Percentiles rank a stretch among this genome's conserved stretches.
Evolutionary conservation across 2,888 invertebrate species (phyloP).

Genomic region (Orchesellides sinensis): DNA sequence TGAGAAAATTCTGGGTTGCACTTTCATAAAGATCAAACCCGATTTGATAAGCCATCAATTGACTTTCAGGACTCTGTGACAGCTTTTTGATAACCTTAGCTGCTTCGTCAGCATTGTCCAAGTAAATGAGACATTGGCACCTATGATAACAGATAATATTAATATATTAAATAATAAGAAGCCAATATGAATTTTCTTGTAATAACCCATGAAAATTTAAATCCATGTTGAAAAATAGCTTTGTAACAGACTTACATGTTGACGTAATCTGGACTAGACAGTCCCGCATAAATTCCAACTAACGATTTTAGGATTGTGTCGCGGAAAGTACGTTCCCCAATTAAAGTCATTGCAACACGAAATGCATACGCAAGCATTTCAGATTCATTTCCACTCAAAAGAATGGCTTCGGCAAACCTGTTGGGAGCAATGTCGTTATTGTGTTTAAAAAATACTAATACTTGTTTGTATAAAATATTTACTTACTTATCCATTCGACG

Average conservation of each 20-base stretch:
- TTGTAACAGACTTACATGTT: slow-evolving; percentile 83
- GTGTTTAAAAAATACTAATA: too few species aligned
- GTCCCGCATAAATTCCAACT: slow-evolving; percentile 91
- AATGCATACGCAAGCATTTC: slow-evolving; percentile 97
- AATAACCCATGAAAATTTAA: background rate
- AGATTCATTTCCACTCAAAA: slow-evolving; percentile 84
- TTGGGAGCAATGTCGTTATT: too few species aligned
- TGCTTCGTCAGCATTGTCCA: slow-evolving; percentile 95
- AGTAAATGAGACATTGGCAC: slow-evolving; percentile 96
- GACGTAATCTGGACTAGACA: slow-evolving; percentile 96
- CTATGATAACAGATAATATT: slow-evolving; percentile 33
- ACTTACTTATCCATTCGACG: slow-evolving; percentile 94
- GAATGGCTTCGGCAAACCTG: slow-evolving; percentile 75
- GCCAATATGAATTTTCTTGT: background rate
- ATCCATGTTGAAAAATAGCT: background rate
- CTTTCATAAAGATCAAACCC: slow-evolving; percentile 99
- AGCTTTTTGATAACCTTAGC: slow-evolving; percentile 95
- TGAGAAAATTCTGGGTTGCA: slow-evolving; percentile 98
- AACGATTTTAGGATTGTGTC: slow-evolving; percentile 92
- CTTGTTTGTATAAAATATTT: background rate
- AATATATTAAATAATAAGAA: slow-evolving; percentile 10
- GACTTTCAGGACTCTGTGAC: slow-evolving; percentile 82
- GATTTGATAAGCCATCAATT: slow-evolving; percentile 98
- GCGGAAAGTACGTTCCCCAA: slow-evolving; percentile 95
- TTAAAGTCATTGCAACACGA: slow-evolving; percentile 96